Evolutionary conservation across 2,888 invertebrate genomes (phyloP).

Genomic region (Proisotoma minuta): DNA sequence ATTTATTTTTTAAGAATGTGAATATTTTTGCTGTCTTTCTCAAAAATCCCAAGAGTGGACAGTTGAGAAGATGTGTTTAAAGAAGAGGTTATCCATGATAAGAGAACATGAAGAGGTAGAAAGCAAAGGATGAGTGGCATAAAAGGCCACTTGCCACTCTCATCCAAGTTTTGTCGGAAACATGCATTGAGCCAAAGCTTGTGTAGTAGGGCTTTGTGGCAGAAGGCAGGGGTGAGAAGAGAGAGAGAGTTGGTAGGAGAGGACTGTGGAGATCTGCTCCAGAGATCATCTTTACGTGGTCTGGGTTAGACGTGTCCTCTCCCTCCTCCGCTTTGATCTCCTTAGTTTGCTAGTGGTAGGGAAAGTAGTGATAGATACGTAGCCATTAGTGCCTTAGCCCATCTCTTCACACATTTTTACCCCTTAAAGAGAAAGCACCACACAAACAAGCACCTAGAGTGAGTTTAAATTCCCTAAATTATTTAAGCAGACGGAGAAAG

Average conservation of each 20-base stretch:
- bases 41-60: too few species aligned
- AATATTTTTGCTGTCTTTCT: too few species aligned
- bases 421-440: neutral
- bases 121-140: neutral
- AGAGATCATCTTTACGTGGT: constrained; percentile 26
- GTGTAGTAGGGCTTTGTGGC: neutral
- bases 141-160: too few species aligned
- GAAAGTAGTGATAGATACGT: constrained; percentile 1
- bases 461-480: constrained; percentile 11
- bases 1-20: too few species aligned
- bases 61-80: too few species aligned
- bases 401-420: too few species aligned
- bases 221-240: constrained; percentile 4
- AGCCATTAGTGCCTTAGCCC: neutral
- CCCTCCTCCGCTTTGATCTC: constrained; percentile 15
- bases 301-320: constrained; percentile 19
- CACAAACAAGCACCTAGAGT: neutral
- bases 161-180: too few species aligned
- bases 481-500: constrained; percentile 3
- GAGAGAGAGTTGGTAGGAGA: constrained; percentile 17
- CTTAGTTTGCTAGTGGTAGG: too few species aligned
- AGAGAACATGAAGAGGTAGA: neutral
- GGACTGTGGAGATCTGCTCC: constrained; percentile 20
- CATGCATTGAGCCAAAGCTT: too few species aligned
- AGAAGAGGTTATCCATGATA: too few species aligned